phyloP scores from a whole-genome alignment of 2,113 vertebrate genomes.

The Mugil cephalus region DNA sequence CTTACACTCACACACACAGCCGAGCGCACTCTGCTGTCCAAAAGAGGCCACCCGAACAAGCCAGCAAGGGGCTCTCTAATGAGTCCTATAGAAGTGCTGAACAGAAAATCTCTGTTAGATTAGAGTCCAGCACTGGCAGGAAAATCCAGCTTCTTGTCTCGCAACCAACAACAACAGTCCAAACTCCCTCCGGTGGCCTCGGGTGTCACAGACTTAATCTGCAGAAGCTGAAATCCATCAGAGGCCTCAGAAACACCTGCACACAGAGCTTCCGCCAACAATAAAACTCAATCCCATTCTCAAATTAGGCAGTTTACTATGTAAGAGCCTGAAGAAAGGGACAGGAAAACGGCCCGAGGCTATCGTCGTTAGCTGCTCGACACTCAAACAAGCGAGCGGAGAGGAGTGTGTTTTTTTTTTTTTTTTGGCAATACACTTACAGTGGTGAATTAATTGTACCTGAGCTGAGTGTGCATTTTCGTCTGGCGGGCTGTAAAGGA shows the following conservation, averaged over 20 bases:
- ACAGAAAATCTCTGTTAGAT: slow-evolving; percentile 67
- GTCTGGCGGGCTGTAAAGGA: slow-evolving; percentile 9
- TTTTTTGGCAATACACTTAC: slow-evolving; percentile 20
- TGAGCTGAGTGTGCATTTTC: slow-evolving; percentile 46
- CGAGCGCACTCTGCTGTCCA: slow-evolving; percentile 26
- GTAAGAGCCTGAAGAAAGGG: slow-evolving; percentile 21
- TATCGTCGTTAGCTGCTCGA: slow-evolving; percentile 32
- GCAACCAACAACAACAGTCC: slow-evolving; percentile 31
- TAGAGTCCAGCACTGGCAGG: slow-evolving; percentile 62
- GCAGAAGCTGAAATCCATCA: slow-evolving; percentile 47
- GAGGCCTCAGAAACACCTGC: slow-evolving; percentile 55
- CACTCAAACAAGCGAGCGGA: slow-evolving; percentile 39
- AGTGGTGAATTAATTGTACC: slow-evolving; percentile 54
- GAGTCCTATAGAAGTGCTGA: slow-evolving; percentile 67
- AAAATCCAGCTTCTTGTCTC: slow-evolving; percentile 45
- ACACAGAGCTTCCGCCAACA: slow-evolving; percentile 22
- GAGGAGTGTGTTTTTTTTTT: too few relatives aligned
- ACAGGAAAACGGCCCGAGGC: slow-evolving; percentile 44
- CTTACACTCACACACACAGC: slow-evolving; percentile 26
- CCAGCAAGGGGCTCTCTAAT: slow-evolving; percentile 68
- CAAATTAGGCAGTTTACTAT: slow-evolving; percentile 61
- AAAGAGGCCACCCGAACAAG: slow-evolving; percentile 51
- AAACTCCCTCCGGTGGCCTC: slow-evolving; percentile 19
- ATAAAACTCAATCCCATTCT: slow-evolving; percentile 35
- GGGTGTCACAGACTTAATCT: slow-evolving; percentile 54